Percentiles rank a stretch among this genome's conserved stretches.
These are phyloP conservation scores for Sminthurinus signatus DNA, from an alignment of 1,140 invertebrate genomes.

Conservation along the genomic window DNA sequence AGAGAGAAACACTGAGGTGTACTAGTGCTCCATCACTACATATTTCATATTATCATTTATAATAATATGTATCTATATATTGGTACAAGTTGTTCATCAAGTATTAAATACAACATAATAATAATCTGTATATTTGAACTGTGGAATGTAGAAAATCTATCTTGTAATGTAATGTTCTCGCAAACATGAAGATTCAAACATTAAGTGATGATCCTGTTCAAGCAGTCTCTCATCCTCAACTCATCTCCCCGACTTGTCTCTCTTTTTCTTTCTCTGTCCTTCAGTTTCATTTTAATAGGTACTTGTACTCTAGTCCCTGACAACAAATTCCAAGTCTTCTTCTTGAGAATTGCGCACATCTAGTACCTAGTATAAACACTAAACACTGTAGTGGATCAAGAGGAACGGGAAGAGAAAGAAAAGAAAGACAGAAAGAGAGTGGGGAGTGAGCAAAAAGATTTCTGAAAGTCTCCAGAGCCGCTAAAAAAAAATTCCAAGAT, in stretches of 20 bases:
- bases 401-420: too few relatives aligned
- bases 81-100: too few relatives aligned
- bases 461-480: too few relatives aligned
- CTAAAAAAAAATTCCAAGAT: too few relatives aligned
- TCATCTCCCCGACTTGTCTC: not conserved
- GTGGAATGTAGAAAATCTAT: not conserved
- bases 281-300: not conserved
- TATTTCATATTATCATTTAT: too few relatives aligned
- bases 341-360: not conserved
- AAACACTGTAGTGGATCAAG: not conserved
- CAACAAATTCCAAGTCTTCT: not conserved
- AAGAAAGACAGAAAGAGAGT: too few relatives aligned
- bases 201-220: conserved; percentile 9
- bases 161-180: not conserved
- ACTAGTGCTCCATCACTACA: too few relatives aligned
- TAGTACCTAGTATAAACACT: not conserved
- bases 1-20: too few relatives aligned
- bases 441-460: too few relatives aligned
- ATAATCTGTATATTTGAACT: not conserved
- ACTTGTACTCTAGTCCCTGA: not conserved
- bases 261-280: not conserved
- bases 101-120: too few relatives aligned
- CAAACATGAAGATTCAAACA: not conserved
- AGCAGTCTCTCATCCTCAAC: conserved; percentile 10
- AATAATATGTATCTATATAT: too few relatives aligned